Conservation (phyloP, 2,888 invertebrate species). For the Mythimna pallens region DNA sequence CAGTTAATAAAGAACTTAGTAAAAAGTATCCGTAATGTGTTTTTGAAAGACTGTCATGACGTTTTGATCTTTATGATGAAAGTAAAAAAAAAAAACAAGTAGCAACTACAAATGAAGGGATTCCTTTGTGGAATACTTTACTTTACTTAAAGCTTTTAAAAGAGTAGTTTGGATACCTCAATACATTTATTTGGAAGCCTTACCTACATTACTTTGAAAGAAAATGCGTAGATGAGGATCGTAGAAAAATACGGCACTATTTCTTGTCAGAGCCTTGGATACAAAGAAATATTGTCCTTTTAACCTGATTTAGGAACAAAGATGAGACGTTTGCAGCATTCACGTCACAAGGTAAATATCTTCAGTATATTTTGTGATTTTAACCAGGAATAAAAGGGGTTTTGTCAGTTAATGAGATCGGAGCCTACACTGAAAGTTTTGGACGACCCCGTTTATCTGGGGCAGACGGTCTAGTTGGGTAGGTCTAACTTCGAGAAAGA, state of each 20-base stretch:
- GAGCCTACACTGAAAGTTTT: no score
- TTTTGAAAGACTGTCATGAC: not conserved
- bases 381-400: no score
- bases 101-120: conserved; percentile 25
- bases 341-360: conserved; percentile 29
- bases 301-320: conserved; percentile 61
- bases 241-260: conserved; percentile 47
- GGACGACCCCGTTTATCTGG: no score
- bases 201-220: conserved; percentile 20
- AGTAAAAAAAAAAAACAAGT: not conserved
- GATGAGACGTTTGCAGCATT: conserved; percentile 41
- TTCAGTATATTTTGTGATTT: conserved; percentile 11
- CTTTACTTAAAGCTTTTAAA: conserved; percentile 43
- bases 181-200: conserved; percentile 39
- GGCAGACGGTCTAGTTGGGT: no score
- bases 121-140: conserved; percentile 28
- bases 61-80: conserved; percentile 26
- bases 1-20: not conserved
- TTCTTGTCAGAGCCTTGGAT: conserved; percentile 57
- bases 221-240: conserved; percentile 32
- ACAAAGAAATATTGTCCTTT: conserved; percentile 61
- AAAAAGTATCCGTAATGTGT: not conserved
- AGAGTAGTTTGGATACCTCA: conserved; percentile 20
- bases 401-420: no score
- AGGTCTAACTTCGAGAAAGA: no score